phyloP scores from a whole-genome alignment of 2,797 vertebrate species.

The Fundulus diaphanus region DNA sequence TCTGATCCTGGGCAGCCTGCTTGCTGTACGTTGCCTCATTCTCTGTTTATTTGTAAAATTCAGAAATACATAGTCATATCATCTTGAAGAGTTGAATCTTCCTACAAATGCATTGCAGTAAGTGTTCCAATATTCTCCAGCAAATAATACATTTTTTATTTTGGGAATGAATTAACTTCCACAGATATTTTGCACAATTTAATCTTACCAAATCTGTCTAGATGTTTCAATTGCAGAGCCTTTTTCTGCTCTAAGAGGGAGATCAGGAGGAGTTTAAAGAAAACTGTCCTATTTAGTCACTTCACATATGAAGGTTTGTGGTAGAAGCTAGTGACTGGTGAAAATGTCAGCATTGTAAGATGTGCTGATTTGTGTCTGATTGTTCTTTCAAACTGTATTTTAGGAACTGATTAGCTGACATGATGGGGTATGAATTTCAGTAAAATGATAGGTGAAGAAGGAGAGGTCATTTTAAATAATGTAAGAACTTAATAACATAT shows the following conservation, averaged over 20 bases:
- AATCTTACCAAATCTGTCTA: not conserved
- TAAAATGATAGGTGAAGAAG: not conserved
- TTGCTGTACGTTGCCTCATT: conserved; percentile 3
- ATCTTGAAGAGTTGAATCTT: too few relatives aligned
- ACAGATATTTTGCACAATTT: not conserved
- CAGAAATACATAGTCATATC: not conserved
- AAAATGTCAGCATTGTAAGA: not conserved
- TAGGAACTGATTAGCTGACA: too few relatives aligned
- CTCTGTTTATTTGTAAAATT: not conserved
- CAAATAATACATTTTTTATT: not conserved
- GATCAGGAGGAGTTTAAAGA: not conserved
- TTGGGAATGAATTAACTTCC: not conserved
- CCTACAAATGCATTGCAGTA: too few relatives aligned
- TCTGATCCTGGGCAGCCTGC: conserved; percentile 32
- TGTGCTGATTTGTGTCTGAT: not conserved
- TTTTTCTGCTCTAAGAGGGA: not conserved
- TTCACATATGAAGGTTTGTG: not conserved
- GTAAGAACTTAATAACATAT: not conserved
- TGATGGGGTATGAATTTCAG: too few relatives aligned
- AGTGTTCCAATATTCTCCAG: too few relatives aligned
- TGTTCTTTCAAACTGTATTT: not conserved
- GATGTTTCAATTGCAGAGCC: not conserved
- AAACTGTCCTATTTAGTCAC: not conserved
- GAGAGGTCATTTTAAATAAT: not conserved
- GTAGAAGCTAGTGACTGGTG: not conserved